These are phyloP conservation scores for Campodea augens DNA, from an alignment of 1,140 invertebrate species.

Conservation along the genomic window DNA sequence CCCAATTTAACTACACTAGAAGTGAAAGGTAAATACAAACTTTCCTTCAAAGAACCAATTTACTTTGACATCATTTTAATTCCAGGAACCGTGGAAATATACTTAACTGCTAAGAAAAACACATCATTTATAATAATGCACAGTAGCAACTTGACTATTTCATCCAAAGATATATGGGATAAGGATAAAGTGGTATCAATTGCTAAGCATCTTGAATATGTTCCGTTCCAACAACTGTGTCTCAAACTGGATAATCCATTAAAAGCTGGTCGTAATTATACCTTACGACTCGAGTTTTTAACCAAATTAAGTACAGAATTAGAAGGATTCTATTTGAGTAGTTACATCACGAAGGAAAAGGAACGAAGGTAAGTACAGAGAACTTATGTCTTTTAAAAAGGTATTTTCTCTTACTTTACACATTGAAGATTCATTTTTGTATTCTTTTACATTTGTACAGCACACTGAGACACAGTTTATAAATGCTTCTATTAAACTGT, in stretches of 20 bases:
- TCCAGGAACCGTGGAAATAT: conserved; percentile 26
- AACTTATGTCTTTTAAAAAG: conserved; percentile 3
- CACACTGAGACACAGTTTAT: too few species aligned
- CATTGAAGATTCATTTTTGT: too few species aligned
- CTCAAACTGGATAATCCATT: conserved; percentile 48
- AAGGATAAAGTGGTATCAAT: conserved; percentile 43
- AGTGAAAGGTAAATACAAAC: conserved; percentile 45
- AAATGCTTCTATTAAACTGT: neutral
- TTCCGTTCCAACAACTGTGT: conserved; percentile 64
- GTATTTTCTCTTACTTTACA: conserved; percentile 1
- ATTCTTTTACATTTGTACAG: too few species aligned
- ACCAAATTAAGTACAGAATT: conserved; percentile 56
- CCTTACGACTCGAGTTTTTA: conserved; percentile 62
- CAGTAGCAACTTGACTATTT: conserved; percentile 21
- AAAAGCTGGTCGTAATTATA: conserved; percentile 52
- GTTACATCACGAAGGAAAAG: conserved; percentile 50
- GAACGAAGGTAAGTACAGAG: conserved; percentile 46
- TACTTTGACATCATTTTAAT: conserved; percentile 10
- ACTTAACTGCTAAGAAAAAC: conserved; percentile 45
- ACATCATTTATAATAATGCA: conserved; percentile 81
- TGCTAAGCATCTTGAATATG: conserved; percentile 58
- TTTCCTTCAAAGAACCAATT: neutral
- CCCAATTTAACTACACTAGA: conserved; percentile 80
- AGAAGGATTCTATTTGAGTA: conserved; percentile 82
- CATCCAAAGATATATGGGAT: conserved; percentile 27